phyloP scores from a whole-genome alignment of 1,140 invertebrate species.

The Chlorops oryzae region DNA sequence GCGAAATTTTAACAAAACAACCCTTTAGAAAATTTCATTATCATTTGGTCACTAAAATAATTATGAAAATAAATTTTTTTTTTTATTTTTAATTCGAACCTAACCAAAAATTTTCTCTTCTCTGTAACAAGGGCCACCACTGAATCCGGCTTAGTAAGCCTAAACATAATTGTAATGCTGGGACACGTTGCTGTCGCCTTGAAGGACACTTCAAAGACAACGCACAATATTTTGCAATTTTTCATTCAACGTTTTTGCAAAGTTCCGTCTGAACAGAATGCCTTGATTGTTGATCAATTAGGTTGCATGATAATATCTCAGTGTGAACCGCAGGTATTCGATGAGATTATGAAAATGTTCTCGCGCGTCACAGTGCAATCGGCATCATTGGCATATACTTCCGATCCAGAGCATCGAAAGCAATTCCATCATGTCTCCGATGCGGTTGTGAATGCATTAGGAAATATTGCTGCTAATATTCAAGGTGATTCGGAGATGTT shows the following conservation, averaged over 20 bases:
- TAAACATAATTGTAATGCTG: conserved; percentile 95
- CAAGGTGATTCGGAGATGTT: conserved; percentile 80
- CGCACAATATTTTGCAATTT: conserved; percentile 92
- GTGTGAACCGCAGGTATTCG: conserved; percentile 76
- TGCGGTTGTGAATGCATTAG: conserved; percentile 89
- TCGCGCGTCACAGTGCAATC: conserved; percentile 90
- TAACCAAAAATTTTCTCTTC: too few species aligned
- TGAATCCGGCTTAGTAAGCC: conserved; percentile 83
- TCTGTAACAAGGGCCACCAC: too few species aligned
- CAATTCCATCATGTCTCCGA: conserved; percentile 73
- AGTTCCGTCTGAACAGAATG: conserved; percentile 80
- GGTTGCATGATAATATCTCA: conserved; percentile 95
- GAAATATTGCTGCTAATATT: conserved; percentile 90
- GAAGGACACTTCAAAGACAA: conserved; percentile 85
- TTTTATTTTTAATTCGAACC: too few species aligned
- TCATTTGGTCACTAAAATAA: too few species aligned
- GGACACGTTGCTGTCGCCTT: conserved; percentile 94
- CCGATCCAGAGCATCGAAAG: conserved; percentile 60
- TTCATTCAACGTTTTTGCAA: conserved; percentile 94
- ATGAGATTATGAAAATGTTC: conserved; percentile 97
- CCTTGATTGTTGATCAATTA: conserved; percentile 92
- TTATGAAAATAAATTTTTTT: too few species aligned
- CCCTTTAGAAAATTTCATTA: too few species aligned
- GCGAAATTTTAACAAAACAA: too few species aligned
- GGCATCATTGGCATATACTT: conserved; percentile 79